Base-by-base conservation (phyloP, 2,888 invertebrate genomes). In the Agrochola litura region DNA sequence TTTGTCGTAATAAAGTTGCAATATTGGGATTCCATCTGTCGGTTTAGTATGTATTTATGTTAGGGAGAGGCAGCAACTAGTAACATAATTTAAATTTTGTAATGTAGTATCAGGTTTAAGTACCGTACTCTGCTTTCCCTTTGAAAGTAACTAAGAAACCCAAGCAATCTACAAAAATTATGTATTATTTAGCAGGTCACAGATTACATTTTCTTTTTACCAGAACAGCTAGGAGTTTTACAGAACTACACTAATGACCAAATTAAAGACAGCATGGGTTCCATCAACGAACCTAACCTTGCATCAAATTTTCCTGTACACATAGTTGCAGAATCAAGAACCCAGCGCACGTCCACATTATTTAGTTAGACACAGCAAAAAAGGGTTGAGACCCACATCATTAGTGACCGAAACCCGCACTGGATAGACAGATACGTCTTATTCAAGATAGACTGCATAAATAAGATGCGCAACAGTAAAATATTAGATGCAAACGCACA, bases 401-500 rank as follows among this genome's bases (percentile, higher is more conserved):
- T 96, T 96, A 96, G 95, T 87, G 94, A 91, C 92, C 93, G 86
- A 93, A 93, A 92, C 93, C 92, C 86, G 91, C 89, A 90, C 83
- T 84, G 81, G 88, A 88, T 87, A 89, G 95, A 95, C 94, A 94
- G 94, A 92, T 93, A 96, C 88, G 85, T 88, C 93, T 96, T 94
- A 95, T 93, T 96, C 96, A 93, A 89, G 90, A 83, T 88, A 81
- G 84, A 81, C 88, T 87, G 91, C 89, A 96, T 95, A 95, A 95
- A 95, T 93, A 95, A 95, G 95, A 95, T 93, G 93, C 92, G 89
- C 91, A 87, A 91, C 91, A 92, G 92, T 94, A 93, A 95, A 95
- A 95, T 95, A 95, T 95, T 95, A 95, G 94, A 96, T 96, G 95
- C 96, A 96, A 95, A 95, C 95, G 94, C 94, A 94, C 92, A 84